Percentiles rank a stretch among this genome's conserved stretches.
phyloP scores from a whole-genome alignment of 1,140 invertebrate species.

The Reticulitermes speratus region DNA sequence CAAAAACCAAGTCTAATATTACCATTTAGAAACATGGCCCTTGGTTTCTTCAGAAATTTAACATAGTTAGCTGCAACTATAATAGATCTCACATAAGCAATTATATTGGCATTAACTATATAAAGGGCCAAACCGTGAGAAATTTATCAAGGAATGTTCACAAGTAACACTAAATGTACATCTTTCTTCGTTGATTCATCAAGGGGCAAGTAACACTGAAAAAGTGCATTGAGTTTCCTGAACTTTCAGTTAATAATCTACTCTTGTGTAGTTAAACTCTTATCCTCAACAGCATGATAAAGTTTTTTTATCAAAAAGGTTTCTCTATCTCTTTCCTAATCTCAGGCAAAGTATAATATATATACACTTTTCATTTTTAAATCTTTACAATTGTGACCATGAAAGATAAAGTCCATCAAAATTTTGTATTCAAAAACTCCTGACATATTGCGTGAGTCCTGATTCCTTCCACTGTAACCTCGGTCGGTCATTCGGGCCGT shows the following conservation, averaged over 20 bases:
- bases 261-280: slow-evolving; percentile 38
- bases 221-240: slow-evolving; percentile 37
- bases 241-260: slow-evolving; percentile 37
- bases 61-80: slow-evolving; percentile 37
- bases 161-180: slow-evolving; percentile 38
- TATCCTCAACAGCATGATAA: slow-evolving; percentile 39
- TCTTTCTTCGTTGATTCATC: slow-evolving; percentile 38
- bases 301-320: slow-evolving; percentile 38
- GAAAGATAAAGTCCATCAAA: slow-evolving; percentile 39
- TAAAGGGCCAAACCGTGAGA: slow-evolving; percentile 38
- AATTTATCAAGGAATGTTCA: slow-evolving; percentile 38
- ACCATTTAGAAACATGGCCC: slow-evolving; percentile 28
- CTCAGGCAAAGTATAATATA: slow-evolving; percentile 39
- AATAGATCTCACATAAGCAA: slow-evolving; percentile 38
- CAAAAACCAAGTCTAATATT: slow-evolving; percentile 33
- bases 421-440: slow-evolving; percentile 39
- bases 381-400: slow-evolving; percentile 39
- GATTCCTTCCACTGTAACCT: slow-evolving; percentile 32
- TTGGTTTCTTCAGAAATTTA: slow-evolving; percentile 34
- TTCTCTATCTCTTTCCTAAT: slow-evolving; percentile 39
- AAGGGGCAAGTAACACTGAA: slow-evolving; percentile 37
- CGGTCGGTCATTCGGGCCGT: not conserved
- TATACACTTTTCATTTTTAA: slow-evolving; percentile 35
- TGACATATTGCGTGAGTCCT: slow-evolving; percentile 32
- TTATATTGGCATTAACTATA: slow-evolving; percentile 36